Base-by-base conservation (phyloP, 2,888 invertebrate genomes). In the Rambutsinella grinnellia region DNA sequence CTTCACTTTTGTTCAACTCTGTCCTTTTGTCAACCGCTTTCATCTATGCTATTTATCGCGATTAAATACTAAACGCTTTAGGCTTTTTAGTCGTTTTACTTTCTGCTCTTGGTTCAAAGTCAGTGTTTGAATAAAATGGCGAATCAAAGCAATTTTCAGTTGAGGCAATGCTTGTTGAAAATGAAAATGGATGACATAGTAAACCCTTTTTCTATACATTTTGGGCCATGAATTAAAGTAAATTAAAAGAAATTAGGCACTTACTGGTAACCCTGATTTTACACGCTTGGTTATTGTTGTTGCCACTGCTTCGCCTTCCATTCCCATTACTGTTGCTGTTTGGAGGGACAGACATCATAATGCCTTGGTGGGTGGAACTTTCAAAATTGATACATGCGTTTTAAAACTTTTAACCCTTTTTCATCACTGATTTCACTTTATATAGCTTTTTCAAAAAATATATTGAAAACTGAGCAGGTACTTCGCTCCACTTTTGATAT, bases 211-310 rank as follows among this genome's bases (percentile, higher is more conserved):
- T n/a, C n/a, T n/a, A n/a, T n/a, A n/a, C n/a, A n/a, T n/a, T n/a
- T n/a, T n/a, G n/a, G n/a, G n/a, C n/a, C n/a, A n/a, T n/a, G n/a
- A 51, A 23, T 23, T 15, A 56, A 23, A 58, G 28, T n/a, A 58
- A 58, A 17, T 8, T 28, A 36, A 5, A 28, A 67, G 27, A 47
- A 76, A 46, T 47, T 47, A 15, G 13, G 63, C 8, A 68, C 80
- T 80, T 66, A 81, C 81, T 78, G 49, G 81, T 81, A 44, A 81
- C 81, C 51, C 81, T 68, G 56, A 81, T 72, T 79, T 81, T 81
- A 51, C 74, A 78, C n/a, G 80, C 71, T 68, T 78, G 80, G n/a
- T 75, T 36, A 8, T 36, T 66, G 21, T 76, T 75, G 46, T 80
- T 80, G 26, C 72, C 57, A 44, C 71, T 72, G 5, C 71, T 46